Conservation (phyloP, 2,888 invertebrate species). For the Mylabris sibirica region DNA sequence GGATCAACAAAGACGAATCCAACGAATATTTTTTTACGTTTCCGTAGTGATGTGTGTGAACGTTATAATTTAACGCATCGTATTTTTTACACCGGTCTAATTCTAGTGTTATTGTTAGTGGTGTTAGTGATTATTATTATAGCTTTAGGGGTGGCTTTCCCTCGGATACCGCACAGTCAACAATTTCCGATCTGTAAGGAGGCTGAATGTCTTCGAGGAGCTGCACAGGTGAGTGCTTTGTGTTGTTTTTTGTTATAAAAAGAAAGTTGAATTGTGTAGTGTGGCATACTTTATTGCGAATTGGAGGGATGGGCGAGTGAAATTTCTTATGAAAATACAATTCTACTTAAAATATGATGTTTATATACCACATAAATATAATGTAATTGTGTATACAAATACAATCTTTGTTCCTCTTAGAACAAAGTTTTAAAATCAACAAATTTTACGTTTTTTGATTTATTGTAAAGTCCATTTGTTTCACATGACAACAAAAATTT, state of each 20-base stretch:
- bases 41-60: constrained; percentile 44
- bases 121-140: constrained; percentile 61
- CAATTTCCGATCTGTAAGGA: constrained; percentile 60
- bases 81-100: constrained; percentile 47
- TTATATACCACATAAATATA: too few relatives aligned
- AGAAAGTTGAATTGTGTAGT: background rate
- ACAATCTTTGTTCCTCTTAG: background rate
- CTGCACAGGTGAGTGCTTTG: constrained; percentile 59
- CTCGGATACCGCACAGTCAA: constrained; percentile 57
- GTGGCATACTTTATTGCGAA: background rate
- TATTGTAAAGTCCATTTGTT: background rate
- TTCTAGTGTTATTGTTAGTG: constrained; percentile 52
- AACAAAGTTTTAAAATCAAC: constrained; percentile 2
- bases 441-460: background rate
- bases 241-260: background rate
- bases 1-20: constrained; percentile 35
- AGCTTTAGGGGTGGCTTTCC: constrained; percentile 62
- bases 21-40: constrained; percentile 38
- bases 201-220: constrained; percentile 63
- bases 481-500: background rate
- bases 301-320: background rate
- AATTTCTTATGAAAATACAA: background rate
- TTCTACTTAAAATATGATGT: background rate
- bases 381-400: background rate
- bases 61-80: constrained; percentile 51